Evolutionary conservation across 2,888 invertebrate genomes (phyloP).

Genomic region (Keiferia lycopersicella): DNA sequence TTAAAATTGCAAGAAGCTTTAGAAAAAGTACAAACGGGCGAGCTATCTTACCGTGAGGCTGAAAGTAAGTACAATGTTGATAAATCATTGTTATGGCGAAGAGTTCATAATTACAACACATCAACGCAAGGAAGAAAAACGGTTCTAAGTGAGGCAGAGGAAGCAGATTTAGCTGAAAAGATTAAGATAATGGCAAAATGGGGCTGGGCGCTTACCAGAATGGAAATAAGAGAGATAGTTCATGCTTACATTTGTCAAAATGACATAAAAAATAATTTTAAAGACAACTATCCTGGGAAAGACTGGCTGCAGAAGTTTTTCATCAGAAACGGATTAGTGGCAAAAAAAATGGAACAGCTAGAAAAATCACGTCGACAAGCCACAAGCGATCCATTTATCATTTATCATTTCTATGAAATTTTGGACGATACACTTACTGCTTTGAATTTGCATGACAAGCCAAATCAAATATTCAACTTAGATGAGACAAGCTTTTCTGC

Average conservation of each 20-base stretch:
- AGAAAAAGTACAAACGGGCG: slow-evolving; percentile 23
- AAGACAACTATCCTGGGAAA: slow-evolving; percentile 26
- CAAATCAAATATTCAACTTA: slow-evolving; percentile 11
- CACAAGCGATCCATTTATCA: slow-evolving; percentile 28
- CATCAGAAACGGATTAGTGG: slow-evolving; percentile 24
- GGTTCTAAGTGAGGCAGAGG: slow-evolving; percentile 24
- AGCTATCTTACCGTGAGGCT: slow-evolving; percentile 21
- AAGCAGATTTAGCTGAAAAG: slow-evolving; percentile 27
- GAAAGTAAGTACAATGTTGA: slow-evolving; percentile 19
- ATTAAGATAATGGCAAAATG: slow-evolving; percentile 28
- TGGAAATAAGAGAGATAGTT: slow-evolving; percentile 24
- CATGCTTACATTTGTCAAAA: slow-evolving; percentile 26
- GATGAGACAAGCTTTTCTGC: slow-evolving; percentile 20
- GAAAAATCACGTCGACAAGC: slow-evolving; percentile 28
- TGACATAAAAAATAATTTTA: slow-evolving; percentile 24
- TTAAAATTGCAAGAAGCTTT: slow-evolving; percentile 22
- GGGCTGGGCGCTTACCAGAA: slow-evolving; percentile 28
- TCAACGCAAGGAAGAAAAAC: slow-evolving; percentile 28
- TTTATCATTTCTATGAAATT: slow-evolving; percentile 27
- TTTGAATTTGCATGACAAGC: slow-evolving; percentile 22
- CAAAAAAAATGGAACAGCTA: slow-evolving; percentile 26
- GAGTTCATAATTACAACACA: slow-evolving; percentile 23
- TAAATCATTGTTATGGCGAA: slow-evolving; percentile 27
- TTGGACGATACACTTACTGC: slow-evolving; percentile 24
- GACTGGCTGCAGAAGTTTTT: slow-evolving; percentile 27